Evolutionary conservation across 2,113 vertebrate genomes (phyloP).

Genomic region (Taxidea taxus): DNA sequence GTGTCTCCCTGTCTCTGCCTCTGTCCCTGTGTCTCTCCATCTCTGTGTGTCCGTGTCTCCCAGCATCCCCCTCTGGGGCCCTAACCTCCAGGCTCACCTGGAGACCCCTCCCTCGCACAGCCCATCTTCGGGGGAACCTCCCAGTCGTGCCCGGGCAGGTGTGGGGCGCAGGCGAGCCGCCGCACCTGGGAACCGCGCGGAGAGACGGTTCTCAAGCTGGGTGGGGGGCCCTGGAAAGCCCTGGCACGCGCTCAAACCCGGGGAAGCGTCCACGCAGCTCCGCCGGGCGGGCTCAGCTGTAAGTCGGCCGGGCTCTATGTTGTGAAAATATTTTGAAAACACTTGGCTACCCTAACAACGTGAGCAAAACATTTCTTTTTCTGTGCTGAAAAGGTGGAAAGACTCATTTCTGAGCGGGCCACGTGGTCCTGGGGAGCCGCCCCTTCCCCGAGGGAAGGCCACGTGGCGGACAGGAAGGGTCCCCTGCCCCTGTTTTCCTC

Average conservation of each 20-base stretch:
- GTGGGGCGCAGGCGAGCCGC: not conserved
- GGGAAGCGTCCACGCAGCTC: accelerated
- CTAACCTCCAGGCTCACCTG: not conserved
- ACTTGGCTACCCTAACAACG: not conserved
- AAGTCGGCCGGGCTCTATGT: not conserved
- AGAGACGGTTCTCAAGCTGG: not conserved
- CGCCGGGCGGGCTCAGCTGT: not conserved
- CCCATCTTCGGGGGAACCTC: not conserved
- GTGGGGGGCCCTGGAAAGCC: accelerated
- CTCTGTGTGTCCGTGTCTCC: not conserved
- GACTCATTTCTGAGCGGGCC: not conserved
- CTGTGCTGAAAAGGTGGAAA: not conserved
- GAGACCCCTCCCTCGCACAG: not conserved
- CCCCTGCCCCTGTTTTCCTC: not conserved
- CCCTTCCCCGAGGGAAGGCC: not conserved
- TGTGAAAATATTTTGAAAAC: conserved; percentile 55
- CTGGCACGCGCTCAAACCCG: accelerated
- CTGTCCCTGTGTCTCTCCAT: not conserved
- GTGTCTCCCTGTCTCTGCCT: too few relatives aligned
- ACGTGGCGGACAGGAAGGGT: accelerated
- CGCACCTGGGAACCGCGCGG: not conserved
- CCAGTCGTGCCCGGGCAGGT: not conserved
- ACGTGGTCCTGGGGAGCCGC: accelerated
- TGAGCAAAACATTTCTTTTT: not conserved
- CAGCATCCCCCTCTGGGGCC: not conserved